Conservation (phyloP, 1,140 invertebrate genomes). For the Ridgeia piscesae region DNA sequence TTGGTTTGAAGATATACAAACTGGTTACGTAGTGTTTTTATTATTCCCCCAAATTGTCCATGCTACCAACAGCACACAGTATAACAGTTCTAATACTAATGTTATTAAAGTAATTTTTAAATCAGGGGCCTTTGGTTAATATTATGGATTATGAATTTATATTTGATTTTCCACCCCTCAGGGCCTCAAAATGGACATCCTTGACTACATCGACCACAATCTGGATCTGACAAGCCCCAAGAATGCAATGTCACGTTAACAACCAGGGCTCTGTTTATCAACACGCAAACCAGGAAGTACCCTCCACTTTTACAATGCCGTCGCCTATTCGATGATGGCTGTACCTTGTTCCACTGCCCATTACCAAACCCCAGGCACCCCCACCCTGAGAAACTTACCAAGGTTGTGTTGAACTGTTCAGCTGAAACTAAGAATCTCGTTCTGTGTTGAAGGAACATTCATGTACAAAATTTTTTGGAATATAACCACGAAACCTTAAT, state of each 20-base stretch:
- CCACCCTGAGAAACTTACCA: neutral
- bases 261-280: neutral
- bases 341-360: neutral
- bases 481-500: no score
- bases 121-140: no score
- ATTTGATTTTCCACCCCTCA: no score
- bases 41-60: no score
- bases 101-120: no score
- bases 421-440: neutral
- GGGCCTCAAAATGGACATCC: neutral
- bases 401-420: neutral
- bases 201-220: neutral
- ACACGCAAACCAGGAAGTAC: neutral
- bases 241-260: neutral
- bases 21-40: no score
- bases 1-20: no score
- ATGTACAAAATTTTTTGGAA: no score
- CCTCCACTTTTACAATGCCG: neutral
- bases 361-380: neutral
- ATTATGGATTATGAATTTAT: no score
- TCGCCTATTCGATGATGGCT: neutral
- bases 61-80: no score
- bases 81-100: no score
- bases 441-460: neutral
- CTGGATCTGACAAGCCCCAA: neutral